Conservation (phyloP, 2,888 invertebrate genomes). For the Drosophila mulleri region DNA sequence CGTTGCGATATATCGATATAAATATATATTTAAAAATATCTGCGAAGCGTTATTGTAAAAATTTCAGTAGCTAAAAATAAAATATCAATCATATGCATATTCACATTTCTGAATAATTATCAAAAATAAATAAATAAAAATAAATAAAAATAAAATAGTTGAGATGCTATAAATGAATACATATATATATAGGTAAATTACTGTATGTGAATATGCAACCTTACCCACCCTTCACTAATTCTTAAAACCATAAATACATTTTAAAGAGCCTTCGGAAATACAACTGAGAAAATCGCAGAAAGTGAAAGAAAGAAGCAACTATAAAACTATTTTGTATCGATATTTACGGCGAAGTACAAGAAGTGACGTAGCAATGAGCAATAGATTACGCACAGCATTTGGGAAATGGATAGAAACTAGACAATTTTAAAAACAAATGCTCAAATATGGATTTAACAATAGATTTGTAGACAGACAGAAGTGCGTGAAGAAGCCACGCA, state of each 20-base stretch:
- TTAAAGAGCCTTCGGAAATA: too few relatives aligned
- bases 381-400: slow-evolving; percentile 9
- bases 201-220: neutral
- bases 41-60: neutral
- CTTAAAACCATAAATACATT: neutral
- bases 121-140: too few relatives aligned
- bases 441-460: neutral
- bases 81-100: neutral
- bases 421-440: slow-evolving; percentile 29
- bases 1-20: neutral
- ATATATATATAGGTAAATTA: neutral
- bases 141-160: too few relatives aligned
- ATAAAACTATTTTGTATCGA: slow-evolving; percentile 30
- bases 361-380: slow-evolving; percentile 46
- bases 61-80: neutral
- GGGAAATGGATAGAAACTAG: slow-evolving; percentile 16
- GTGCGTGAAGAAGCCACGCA: slow-evolving; percentile 8
- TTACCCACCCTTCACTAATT: neutral
- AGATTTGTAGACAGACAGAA: slow-evolving; percentile 6
- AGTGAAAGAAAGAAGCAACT: neutral
- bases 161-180: neutral
- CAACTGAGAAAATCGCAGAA: too few relatives aligned
- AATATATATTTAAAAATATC: neutral
- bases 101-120: neutral
- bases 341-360: slow-evolving; percentile 13